A percentile compares a stretch with the other conserved stretches of the same genome.
Conservation (phyloP, 1,140 invertebrate species). For the Hesperophylax magnus region DNA sequence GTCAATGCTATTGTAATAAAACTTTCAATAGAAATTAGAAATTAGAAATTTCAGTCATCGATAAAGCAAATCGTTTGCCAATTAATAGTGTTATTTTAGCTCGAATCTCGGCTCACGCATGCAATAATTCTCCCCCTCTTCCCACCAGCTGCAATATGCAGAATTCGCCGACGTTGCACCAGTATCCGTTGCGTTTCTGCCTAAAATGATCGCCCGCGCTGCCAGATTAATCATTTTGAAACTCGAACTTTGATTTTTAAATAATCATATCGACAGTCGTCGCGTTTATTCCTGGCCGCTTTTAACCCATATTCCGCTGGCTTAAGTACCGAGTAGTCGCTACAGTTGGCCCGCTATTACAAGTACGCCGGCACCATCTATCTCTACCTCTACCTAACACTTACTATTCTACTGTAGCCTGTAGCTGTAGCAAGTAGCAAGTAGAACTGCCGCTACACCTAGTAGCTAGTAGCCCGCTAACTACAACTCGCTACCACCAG, state of each 20-base stretch:
- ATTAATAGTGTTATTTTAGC: constrained; percentile 13
- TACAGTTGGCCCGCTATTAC: constrained; percentile 25
- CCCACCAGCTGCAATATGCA: constrained; percentile 10
- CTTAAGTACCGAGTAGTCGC: constrained; percentile 12
- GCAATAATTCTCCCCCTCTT: neutral
- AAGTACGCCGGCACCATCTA: neutral
- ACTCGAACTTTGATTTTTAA: constrained; percentile 46
- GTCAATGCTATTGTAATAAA: too few relatives aligned
- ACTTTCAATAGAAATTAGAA: too few relatives aligned
- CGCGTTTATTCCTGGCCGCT: constrained; percentile 44
- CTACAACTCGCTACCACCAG: too few relatives aligned
- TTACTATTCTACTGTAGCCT: neutral
- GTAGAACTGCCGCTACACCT: constrained; percentile 29
- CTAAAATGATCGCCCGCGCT: constrained; percentile 16
- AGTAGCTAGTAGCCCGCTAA: too few relatives aligned
- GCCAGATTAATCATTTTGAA: constrained; percentile 45
- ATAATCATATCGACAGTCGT: constrained; percentile 45
- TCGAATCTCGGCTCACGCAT: constrained; percentile 12
- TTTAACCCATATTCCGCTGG: constrained; percentile 43
- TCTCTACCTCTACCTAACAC: neutral
- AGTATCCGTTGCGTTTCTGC: constrained; percentile 35
- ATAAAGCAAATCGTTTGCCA: neutral
- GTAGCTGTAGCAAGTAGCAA: neutral
- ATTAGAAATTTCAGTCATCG: too few relatives aligned
- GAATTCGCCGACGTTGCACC: constrained; percentile 31